These are phyloP conservation scores for Pampus argenteus DNA, from an alignment of 2,797 vertebrate genomes.

Conservation along the genomic window DNA sequence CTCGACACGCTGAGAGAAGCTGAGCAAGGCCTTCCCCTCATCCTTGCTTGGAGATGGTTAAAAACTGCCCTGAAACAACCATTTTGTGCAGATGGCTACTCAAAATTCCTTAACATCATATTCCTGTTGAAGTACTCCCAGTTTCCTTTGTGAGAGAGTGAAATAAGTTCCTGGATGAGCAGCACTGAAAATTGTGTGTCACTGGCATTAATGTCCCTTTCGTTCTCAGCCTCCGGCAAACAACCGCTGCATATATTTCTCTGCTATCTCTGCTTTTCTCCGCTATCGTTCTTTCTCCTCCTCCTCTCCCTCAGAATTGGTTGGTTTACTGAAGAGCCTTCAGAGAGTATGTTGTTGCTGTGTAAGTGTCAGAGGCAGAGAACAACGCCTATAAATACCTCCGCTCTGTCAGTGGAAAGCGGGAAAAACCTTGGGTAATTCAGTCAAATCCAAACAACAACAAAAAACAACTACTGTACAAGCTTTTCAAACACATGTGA, in stretches of 20 bases:
- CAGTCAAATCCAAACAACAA: conserved; percentile 69
- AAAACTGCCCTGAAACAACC: conserved; percentile 30
- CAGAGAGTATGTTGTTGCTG: conserved; percentile 60
- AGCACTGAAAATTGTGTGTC: conserved; percentile 24
- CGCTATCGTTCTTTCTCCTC: conserved; percentile 35
- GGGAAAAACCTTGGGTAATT: conserved; percentile 75
- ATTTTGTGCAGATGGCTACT: conserved; percentile 17
- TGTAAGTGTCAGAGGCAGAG: conserved; percentile 62
- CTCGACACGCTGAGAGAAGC: conserved; percentile 22
- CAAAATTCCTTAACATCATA: conserved; percentile 19
- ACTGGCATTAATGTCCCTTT: conserved; percentile 40
- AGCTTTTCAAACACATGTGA: conserved; percentile 54
- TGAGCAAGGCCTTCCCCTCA: conserved; percentile 20
- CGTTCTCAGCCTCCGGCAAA: conserved; percentile 58
- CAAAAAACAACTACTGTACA: conserved; percentile 52
- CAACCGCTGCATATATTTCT: conserved; percentile 49
- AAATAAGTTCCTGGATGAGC: conserved; percentile 28
- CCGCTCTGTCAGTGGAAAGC: conserved; percentile 66
- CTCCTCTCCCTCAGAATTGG: conserved; percentile 48
- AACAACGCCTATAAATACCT: conserved; percentile 79
- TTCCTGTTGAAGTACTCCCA: conserved; percentile 8
- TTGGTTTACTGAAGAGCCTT: conserved; percentile 66
- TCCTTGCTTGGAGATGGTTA: conserved; percentile 29
- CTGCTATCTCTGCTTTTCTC: conserved; percentile 47
- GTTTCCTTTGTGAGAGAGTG: conserved; percentile 19